Conservation (phyloP, 2,113 vertebrate genomes). For the Apteryx owenii region DNA sequence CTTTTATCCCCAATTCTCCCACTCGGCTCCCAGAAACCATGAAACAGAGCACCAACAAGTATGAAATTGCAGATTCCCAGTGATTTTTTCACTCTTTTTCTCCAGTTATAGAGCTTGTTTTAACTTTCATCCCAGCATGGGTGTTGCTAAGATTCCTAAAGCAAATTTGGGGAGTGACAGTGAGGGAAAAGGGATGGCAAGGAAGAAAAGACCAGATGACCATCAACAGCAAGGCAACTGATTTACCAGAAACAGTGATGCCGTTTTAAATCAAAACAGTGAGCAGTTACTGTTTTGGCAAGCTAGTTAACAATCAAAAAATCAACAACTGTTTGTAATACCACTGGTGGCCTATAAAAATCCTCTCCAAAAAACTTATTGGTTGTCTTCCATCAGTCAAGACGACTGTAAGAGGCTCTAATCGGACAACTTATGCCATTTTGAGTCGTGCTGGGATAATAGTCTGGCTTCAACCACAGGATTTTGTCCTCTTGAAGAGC, state of each 20-base stretch:
- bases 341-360: not conserved
- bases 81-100: not conserved
- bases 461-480: rapidly evolving
- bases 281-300: not conserved
- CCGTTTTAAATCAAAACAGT: not conserved
- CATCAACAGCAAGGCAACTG: not conserved
- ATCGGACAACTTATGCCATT: not conserved
- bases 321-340: not conserved
- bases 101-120: not conserved
- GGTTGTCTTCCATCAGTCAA: not conserved
- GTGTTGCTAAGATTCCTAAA: not conserved
- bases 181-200: not conserved
- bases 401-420: not conserved
- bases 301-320: not conserved
- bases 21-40: not conserved
- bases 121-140: not conserved
- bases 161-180: rapidly evolving
- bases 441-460: rapidly evolving
- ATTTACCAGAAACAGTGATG: not conserved
- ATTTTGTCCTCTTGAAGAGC: not conserved
- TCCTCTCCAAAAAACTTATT: not conserved
- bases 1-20: not conserved
- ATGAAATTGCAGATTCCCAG: not conserved
- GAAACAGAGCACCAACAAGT: not conserved
- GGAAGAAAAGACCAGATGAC: not conserved